Percentiles rank a stretch among this genome's conserved stretches.
These are phyloP conservation scores for Chromis chromis DNA, from an alignment of 2,797 vertebrate species.

Conservation along the genomic window DNA sequence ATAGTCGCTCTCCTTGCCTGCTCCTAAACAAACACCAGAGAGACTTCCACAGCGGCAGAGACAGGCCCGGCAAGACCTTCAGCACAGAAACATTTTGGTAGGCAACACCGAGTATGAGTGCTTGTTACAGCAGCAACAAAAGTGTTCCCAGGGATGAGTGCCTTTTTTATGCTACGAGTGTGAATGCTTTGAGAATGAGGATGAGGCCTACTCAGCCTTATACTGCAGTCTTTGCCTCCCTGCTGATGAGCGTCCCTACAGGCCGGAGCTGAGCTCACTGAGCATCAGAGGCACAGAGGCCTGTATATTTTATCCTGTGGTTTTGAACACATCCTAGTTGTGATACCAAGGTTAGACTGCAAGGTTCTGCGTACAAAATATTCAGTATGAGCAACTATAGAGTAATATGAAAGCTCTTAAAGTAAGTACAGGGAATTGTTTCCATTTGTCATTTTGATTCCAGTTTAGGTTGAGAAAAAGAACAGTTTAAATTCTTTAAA, in stretches of 20 bases:
- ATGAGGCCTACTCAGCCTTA: conserved; percentile 70
- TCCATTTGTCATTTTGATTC: neutral
- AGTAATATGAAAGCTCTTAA: neutral
- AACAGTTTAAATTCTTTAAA: neutral
- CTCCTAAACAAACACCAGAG: conserved; percentile 66
- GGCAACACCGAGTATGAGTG: conserved; percentile 68
- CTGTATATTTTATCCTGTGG: conserved; percentile 47
- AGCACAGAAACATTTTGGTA: conserved; percentile 71
- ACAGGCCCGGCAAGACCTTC: conserved; percentile 65
- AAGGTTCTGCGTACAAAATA: conserved; percentile 18
- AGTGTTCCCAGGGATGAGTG: conserved; percentile 47
- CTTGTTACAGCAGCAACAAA: conserved; percentile 52
- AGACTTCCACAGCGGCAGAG: conserved; percentile 61
- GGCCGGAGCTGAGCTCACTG: conserved; percentile 58
- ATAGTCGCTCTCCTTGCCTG: conserved; percentile 53
- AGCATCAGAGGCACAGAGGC: conserved; percentile 58
- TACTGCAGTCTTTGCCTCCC: conserved; percentile 57
- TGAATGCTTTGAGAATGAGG: conserved; percentile 60
- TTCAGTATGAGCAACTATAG: neutral
- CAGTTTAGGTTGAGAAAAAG: neutral
- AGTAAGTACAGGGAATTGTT: neutral
- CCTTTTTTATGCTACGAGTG: conserved; percentile 58
- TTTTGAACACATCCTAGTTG: conserved; percentile 43
- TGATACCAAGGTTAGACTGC: conserved; percentile 9
- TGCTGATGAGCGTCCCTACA: conserved; percentile 63